These are phyloP conservation scores for Coenonympha glycerion DNA, from an alignment of 2,888 invertebrate genomes.

Conservation along the genomic window DNA sequence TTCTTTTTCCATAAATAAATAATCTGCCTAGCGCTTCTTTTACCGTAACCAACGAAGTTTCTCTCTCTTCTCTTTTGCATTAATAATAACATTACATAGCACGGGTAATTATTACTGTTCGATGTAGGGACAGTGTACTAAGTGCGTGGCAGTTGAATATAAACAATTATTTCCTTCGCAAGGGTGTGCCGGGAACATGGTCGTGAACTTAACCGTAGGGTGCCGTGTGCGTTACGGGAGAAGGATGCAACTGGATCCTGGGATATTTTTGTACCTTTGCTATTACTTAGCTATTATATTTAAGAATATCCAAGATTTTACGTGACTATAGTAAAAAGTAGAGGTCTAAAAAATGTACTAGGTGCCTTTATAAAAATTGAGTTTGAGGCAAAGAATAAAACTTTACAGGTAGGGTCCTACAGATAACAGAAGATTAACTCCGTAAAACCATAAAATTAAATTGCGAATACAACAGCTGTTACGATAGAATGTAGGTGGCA, in stretches of 20 bases:
- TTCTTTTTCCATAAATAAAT: no score
- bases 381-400: no score
- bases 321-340: no score
- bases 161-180: constrained; percentile 70
- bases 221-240: constrained; percentile 29
- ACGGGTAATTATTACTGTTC: constrained; percentile 5
- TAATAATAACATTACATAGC: not conserved
- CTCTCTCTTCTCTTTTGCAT: not conserved
- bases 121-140: constrained; percentile 14
- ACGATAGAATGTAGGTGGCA: no score
- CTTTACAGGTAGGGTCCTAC: no score
- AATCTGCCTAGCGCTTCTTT: no score
- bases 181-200: constrained; percentile 44
- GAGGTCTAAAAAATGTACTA: no score
- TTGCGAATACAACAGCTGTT: no score
- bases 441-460: no score
- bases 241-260: constrained; percentile 35
- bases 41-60: not conserved
- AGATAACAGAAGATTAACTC: no score
- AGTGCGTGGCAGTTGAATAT: constrained; percentile 62
- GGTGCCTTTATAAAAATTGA: no score
- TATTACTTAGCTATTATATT: no score
- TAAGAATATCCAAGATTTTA: not conserved
- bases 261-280: not conserved
- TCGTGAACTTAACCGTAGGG: constrained; percentile 54